Conservation (phyloP, 2,888 invertebrate genomes). For the Andrena praecox region DNA sequence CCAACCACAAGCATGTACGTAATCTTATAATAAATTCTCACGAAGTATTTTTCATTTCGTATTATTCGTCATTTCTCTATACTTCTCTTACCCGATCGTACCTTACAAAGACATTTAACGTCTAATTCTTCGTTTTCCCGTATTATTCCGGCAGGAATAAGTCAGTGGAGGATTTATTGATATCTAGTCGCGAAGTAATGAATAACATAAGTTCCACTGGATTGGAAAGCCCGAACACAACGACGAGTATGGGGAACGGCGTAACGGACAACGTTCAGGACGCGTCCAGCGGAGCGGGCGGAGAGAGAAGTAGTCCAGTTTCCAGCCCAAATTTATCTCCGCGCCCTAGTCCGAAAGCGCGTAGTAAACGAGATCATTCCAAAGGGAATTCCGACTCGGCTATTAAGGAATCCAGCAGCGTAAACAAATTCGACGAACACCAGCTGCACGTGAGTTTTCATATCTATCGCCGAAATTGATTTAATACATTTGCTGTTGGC, state of each 20-base stretch:
- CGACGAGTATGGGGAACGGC: slow-evolving; percentile 85
- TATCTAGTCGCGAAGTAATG: slow-evolving; percentile 89
- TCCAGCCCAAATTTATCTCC: slow-evolving; percentile 86
- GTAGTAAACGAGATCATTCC: slow-evolving; percentile 73
- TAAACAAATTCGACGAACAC: slow-evolving; percentile 75
- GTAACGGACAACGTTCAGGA: slow-evolving; percentile 84
- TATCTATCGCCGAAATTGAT: neutral
- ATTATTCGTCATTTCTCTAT: neutral
- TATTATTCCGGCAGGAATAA: slow-evolving; percentile 86
- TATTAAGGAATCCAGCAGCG: slow-evolving; percentile 69
- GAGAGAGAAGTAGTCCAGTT: slow-evolving; percentile 83
- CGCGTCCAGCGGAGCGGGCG: slow-evolving; percentile 68
- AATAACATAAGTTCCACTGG: slow-evolving; percentile 88
- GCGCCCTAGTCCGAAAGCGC: slow-evolving; percentile 84
- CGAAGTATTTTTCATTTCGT: neutral
- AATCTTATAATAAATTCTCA: slow-evolving; percentile 15
- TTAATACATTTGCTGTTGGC: too few species aligned
- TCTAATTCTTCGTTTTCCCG: slow-evolving; percentile 26
- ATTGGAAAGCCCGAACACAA: slow-evolving; percentile 85
- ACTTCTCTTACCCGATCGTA: neutral
- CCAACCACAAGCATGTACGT: slow-evolving; percentile 76
- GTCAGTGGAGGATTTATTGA: slow-evolving; percentile 88
- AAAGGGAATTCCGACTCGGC: slow-evolving; percentile 71
- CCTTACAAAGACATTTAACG: neutral
- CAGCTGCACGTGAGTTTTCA: slow-evolving; percentile 69